A percentile compares a stretch with the other conserved stretches of the same genome.
These are phyloP conservation scores for Myripristis jacobus DNA, from an alignment of 2,797 vertebrate genomes.

Conservation along the genomic window DNA sequence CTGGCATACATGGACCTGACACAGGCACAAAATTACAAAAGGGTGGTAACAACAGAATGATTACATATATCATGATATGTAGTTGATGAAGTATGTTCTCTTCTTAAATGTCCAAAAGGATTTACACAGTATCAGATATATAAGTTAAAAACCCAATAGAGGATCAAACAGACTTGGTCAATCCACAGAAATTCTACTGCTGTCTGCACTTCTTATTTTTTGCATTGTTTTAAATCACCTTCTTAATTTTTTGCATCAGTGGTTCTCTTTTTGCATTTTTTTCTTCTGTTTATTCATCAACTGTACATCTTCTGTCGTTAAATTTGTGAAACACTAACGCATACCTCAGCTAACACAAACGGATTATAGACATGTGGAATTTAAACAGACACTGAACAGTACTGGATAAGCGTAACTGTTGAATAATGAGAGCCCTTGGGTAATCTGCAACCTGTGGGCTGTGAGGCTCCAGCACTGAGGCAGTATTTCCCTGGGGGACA, in stretches of 20 bases:
- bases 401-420: not conserved
- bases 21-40: not conserved
- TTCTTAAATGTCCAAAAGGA: too few species aligned
- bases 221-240: too few species aligned
- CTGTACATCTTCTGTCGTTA: constrained; percentile 1
- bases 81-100: not conserved
- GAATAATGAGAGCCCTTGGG: constrained; percentile 11
- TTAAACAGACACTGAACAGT: not conserved
- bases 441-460: constrained; percentile 78
- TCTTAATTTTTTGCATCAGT: too few species aligned
- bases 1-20: constrained; percentile 84
- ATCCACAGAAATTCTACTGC: too few species aligned
- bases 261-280: not conserved
- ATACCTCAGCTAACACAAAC: constrained; percentile 8
- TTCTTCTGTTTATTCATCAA: not conserved
- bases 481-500: constrained; percentile 90
- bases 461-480: constrained; percentile 69
- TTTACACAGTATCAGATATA: too few species aligned
- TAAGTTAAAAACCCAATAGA: too few species aligned
- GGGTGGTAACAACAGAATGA: not conserved
- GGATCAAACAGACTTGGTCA: too few species aligned
- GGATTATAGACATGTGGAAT: not conserved
- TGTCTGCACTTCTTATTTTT: too few species aligned
- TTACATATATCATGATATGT: not conserved
- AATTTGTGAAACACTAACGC: not conserved